Evolutionary conservation across 2,113 vertebrate genomes (phyloP).

Genomic region (Rhadina sibilatrix): DNA sequence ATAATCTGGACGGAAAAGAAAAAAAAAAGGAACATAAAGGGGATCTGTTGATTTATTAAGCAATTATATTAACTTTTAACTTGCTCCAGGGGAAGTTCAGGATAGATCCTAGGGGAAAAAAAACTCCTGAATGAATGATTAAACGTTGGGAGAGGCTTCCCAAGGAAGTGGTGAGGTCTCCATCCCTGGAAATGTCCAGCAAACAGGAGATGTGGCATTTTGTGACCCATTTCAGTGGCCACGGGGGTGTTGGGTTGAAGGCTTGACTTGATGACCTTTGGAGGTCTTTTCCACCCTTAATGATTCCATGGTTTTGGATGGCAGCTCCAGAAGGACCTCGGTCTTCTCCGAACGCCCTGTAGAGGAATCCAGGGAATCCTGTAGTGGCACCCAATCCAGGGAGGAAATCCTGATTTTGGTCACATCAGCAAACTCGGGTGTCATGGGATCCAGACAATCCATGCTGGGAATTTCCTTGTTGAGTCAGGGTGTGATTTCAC

Average conservation of each 20-base stretch:
- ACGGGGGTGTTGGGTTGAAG: fast-evolving
- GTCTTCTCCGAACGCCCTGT: fast-evolving
- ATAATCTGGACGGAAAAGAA: not conserved
- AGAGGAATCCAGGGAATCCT: not conserved
- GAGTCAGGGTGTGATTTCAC: too few species aligned
- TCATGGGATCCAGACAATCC: fast-evolving
- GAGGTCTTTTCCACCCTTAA: not conserved
- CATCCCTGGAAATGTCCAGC: not conserved
- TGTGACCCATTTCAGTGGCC: fast-evolving
- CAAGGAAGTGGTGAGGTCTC: not conserved
- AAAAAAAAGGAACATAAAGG: not conserved
- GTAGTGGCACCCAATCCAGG: not conserved
- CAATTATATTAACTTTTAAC: not conserved
- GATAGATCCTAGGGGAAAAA: fast-evolving
- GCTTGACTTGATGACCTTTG: not conserved
- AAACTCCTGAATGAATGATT: not conserved
- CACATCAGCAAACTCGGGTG: fast-evolving
- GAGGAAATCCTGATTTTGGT: not conserved
- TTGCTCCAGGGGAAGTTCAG: not conserved
- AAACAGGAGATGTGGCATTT: not conserved
- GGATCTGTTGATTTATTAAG: not conserved
- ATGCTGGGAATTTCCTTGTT: too few species aligned
- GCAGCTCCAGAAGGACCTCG: not conserved
- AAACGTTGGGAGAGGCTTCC: not conserved
- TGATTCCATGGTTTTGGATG: not conserved